Evolutionary conservation across 2,113 vertebrate genomes (phyloP), one percentile per base, ranked within the genome.

Genomic region (Falcunculus frontatus): DNA sequence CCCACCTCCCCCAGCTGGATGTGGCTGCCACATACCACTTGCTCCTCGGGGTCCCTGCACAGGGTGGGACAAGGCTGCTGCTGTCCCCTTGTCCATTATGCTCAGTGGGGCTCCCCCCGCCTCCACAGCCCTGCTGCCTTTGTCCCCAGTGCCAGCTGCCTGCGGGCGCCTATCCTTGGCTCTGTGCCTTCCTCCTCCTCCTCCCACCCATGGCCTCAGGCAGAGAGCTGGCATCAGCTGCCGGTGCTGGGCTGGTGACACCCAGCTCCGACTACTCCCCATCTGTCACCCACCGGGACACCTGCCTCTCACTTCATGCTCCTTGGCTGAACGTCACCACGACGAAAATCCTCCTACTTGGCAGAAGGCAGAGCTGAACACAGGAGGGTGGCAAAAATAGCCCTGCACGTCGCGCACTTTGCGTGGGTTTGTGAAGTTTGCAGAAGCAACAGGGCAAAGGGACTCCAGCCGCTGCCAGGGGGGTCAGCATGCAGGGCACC

Each of bases 261-360:
- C 93, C 89, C 93, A 89, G 92, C 80, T 86, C 89, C 0, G 4
- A 94, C 95, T 93, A 89, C 79, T 93, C 84, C 87, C 96, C 96
- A 97, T 97, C 97, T 97, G 97, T 96, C 90, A 94, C 91, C 89
- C 86, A 74, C 53, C 41, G 86, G 84, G 90, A 90, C 96, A 97
- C 95, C 96, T 96, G 96, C 96, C 92, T 93, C 89, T 87, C 20
- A 2, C 62, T 92, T 84, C 73, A 46, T 11, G 80, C 89, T 93
- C 89, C 90, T 93, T 35, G 1, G 69, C 62, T 65, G 39, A 96
- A 83, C 72, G 78, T 95, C 96, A 92, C 87, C 5, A 0, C 25
- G 0, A 75, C 0, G 33, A 95, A 96, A 97, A 97, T 94, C 96
- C 95, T 93, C 95, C 95, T 95, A 94, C 96, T 95, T 93, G 84